phyloP scores from a whole-genome alignment of 2,113 vertebrate genomes.

The Dicrurus megarhynchus region DNA sequence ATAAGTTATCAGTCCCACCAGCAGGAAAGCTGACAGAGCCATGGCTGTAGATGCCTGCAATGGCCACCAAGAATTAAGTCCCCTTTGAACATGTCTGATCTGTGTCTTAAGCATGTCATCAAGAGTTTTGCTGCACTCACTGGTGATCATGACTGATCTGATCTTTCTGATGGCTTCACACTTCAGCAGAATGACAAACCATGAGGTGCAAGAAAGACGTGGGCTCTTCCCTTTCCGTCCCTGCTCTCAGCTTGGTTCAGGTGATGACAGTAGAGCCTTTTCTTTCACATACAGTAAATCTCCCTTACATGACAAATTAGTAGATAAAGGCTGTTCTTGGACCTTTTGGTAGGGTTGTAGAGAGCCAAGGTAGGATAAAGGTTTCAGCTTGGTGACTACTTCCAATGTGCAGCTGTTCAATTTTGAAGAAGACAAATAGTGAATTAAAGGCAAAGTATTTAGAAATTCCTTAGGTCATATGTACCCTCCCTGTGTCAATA shows the following conservation, averaged over 20 bases:
- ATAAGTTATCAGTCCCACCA: fast-evolving
- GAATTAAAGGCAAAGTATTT: neutral
- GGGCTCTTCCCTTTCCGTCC: neutral
- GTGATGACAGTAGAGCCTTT: neutral
- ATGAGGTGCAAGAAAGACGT: fast-evolving
- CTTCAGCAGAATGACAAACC: neutral
- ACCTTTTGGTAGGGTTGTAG: neutral
- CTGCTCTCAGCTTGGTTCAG: neutral
- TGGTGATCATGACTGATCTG: neutral
- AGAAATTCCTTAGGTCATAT: neutral
- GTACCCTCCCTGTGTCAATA: neutral
- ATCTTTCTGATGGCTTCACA: neutral
- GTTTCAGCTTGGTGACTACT: neutral
- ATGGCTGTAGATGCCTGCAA: neutral
- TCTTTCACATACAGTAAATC: neutral
- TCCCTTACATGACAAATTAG: neutral
- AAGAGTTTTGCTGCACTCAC: neutral
- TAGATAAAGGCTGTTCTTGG: neutral
- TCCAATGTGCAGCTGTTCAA: neutral
- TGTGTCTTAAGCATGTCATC: neutral
- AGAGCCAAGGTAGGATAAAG: neutral
- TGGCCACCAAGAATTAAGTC: neutral
- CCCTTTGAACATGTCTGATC: neutral
- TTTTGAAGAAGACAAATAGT: neutral
- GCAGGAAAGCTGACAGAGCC: neutral